Percentiles rank a stretch among this genome's conserved stretches.
These are phyloP conservation scores for Lathamus discolor DNA, from an alignment of 2,113 vertebrate species.

Conservation along the genomic window DNA sequence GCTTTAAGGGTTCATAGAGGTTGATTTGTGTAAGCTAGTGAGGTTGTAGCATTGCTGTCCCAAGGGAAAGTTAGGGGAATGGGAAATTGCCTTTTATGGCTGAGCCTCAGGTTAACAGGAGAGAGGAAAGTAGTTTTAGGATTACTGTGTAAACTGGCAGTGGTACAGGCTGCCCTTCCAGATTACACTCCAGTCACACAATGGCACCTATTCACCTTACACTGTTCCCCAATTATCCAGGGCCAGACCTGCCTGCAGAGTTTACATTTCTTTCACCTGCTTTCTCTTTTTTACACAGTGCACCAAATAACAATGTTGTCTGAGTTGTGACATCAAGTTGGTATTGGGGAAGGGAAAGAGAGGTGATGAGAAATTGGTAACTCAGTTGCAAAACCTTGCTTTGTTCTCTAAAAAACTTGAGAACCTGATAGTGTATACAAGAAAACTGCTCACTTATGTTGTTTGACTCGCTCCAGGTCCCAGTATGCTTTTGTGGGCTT, in stretches of 20 bases:
- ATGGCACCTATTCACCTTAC: neutral
- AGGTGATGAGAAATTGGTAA: neutral
- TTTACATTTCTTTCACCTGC: neutral
- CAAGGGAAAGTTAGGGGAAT: conserved; percentile 4
- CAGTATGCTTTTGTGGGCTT: neutral
- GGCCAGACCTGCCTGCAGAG: neutral
- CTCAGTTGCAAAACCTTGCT: neutral
- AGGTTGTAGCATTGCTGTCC: conserved; percentile 8
- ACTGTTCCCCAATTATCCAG: neutral
- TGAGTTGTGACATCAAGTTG: neutral
- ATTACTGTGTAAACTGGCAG: neutral
- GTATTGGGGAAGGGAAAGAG: neutral
- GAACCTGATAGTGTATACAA: neutral
- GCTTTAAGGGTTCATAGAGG: conserved; percentile 35
- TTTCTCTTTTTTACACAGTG: neutral
- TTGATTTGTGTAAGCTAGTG: conserved; percentile 21
- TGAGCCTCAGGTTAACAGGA: conserved; percentile 1
- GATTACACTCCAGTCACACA: neutral
- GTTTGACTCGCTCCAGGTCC: neutral
- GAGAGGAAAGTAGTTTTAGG: neutral
- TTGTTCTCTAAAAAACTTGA: neutral
- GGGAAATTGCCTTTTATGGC: conserved; percentile 19
- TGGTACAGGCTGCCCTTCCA: neutral
- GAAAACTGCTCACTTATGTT: neutral
- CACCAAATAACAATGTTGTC: neutral